phyloP scores from a whole-genome alignment of 2,797 vertebrate species.

The Vireo griseus region DNA sequence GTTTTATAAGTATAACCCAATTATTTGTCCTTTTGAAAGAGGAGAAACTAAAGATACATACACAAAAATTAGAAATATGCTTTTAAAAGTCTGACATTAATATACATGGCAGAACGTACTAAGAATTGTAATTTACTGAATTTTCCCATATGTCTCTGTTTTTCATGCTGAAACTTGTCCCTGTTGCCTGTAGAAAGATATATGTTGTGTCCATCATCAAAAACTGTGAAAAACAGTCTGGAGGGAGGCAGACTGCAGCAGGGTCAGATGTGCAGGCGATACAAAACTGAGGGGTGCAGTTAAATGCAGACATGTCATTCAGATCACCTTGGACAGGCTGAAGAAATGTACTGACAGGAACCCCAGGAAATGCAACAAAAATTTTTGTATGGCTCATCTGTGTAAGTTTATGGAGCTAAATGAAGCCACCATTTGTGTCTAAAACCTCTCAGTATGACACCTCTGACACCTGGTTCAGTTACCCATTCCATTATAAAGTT shows the following conservation, averaged over 20 bases:
- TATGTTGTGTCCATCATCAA: neutral
- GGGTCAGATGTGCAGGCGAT: neutral
- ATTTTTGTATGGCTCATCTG: neutral
- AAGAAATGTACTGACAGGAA: neutral
- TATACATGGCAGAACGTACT: neutral
- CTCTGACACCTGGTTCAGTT: neutral
- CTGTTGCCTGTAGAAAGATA: neutral
- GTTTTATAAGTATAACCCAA: slow-evolving; percentile 28
- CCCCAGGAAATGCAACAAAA: neutral
- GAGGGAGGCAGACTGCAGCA: neutral
- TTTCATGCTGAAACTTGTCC: neutral
- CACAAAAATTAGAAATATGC: neutral
- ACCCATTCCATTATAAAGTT: neutral
- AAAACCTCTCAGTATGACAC: rapidly evolving
- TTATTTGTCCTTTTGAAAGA: slow-evolving; percentile 31
- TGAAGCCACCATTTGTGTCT: neutral
- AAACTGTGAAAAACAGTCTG: neutral
- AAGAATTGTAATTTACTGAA: neutral
- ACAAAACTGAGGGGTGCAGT: neutral
- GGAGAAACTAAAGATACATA: neutral
- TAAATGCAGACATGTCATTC: neutral
- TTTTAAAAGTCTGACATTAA: neutral
- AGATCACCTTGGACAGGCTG: neutral
- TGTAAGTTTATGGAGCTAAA: neutral
- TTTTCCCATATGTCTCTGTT: neutral